Base-by-base conservation (phyloP, 2,888 invertebrate species). In the Mactromeris polynyma region DNA sequence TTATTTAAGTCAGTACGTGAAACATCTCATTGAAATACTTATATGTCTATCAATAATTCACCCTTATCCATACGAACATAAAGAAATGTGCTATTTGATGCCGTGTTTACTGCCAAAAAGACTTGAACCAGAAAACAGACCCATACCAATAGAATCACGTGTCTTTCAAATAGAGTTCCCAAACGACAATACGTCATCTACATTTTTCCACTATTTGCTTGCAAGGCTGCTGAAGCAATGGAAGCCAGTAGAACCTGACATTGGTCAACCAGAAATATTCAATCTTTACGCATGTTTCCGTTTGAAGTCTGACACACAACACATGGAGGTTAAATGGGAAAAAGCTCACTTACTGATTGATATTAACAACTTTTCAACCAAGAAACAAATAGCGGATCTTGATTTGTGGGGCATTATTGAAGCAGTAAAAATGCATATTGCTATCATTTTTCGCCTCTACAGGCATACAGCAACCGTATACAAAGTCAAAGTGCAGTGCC, bases 231-330 rank as follows among this genome's bases (percentile, higher is more conserved):
- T 83, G 36, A 77, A 77, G 3, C 31, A 36, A 21, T 83, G 83
- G 83, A 51, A 42, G 26, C 77, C 33, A 6, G 33, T 83, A 31
- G 77, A 83, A 77, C 40, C 11, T 36, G 26, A 40, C 26, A 7
- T 69, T 26, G 83, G 58, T 4, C 31, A 38, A n/a, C 83, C 83
- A 4, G 83, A 83, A 31, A 26, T 83, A 33, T 83, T 46, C 77
- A 73, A 83, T 51, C 19, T 51, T 9, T 83, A 77, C 36, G 83
- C 83, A 42, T 83, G 77, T 31, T 83, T 83, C 51, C 31, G 31
- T 17, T 42, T 83, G n/a, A 73, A 46, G 7, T 31, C 33, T 19
- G 83, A 83, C n/a, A 73, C 83, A 7, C 77, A 77, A 33, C 42
- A 77, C 21, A 33, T 83, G 83, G 77, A 46, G 31, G 42, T 83